Base-by-base conservation (phyloP, 1,140 invertebrate species). In the Epicauta chinensis region DNA sequence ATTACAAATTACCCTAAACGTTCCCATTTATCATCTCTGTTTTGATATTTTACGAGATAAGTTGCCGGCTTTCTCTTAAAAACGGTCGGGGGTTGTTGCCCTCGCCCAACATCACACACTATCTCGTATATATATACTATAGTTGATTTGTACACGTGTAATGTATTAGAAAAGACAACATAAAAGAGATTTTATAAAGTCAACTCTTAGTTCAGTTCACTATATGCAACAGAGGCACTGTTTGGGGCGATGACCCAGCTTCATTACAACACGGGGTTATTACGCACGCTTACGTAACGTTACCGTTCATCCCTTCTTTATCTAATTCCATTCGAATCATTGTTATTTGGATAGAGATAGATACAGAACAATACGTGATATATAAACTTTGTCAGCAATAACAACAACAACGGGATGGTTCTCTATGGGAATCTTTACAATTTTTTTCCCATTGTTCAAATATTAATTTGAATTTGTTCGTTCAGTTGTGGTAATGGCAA, bases 211-310 rank as follows among this genome's bases (percentile, higher is more conserved):
- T 49, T 39, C 35, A 31, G 46, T 31, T 39, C 44, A 58, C 61
- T 61, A 61, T 60, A 60, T 58, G 62, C 57, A 52, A 23, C 23
- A 23, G 23, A 55, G 54, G 51, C 51, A 59, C 48, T 44, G 45
- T 38, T 58, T 23, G 54, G 62, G 60, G 58, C 62, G 58, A 57
- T 62, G 62, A 62, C 63, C 64, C 60, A 50, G 45, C 58, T 61
- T 64, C 62, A 66, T 64, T 66, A 64, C 64, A 56, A 57, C 63
- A 63, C 62, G 58, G 64, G 64, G 64, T 66, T 64, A 63, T 66
- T 65, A 66, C 55, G 62, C 62, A 62, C 48, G 56, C 58, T 60
- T 54, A 56, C 58, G 58, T 62, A 65, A 65, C 61, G 60, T 58
- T 60, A 64, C 54, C 34, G 53, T 51, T 57, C 53, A 52, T 56